Conservation (phyloP, 2,888 invertebrate genomes). For the Anticlea derivata region DNA sequence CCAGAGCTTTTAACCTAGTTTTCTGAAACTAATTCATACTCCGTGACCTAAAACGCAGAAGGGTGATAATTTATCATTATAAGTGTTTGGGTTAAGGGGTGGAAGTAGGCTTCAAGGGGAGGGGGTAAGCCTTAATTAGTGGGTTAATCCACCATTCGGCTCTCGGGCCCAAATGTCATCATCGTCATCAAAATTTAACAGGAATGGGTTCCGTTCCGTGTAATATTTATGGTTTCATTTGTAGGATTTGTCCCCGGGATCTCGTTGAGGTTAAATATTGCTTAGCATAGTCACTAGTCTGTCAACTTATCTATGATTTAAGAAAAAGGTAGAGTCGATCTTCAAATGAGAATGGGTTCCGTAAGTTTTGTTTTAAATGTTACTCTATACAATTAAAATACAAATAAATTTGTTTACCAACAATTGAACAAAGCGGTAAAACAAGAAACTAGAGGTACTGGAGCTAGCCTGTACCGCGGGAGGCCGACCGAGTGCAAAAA, state of each 20-base stretch:
- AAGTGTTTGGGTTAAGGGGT: slow-evolving; percentile 59
- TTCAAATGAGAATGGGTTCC: too few species aligned
- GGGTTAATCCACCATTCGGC: slow-evolving; percentile 53
- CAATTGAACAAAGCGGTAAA: too few species aligned
- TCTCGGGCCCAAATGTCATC: slow-evolving; percentile 32
- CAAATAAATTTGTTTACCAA: too few species aligned
- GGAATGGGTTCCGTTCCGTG: slow-evolving; percentile 27
- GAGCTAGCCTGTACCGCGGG: too few species aligned
- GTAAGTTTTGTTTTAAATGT: too few species aligned
- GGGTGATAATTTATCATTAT: slow-evolving; percentile 70
- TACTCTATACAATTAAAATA: too few species aligned
- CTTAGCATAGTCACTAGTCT: too few species aligned
- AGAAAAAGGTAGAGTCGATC: too few species aligned
- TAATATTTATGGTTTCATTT: slow-evolving; percentile 32
- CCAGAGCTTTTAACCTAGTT: slow-evolving; percentile 50
- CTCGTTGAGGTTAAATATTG: not conserved
- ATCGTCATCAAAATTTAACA: slow-evolving; percentile 33
- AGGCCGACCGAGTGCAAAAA: too few species aligned
- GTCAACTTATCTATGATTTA: too few species aligned
- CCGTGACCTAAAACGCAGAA: slow-evolving; percentile 52
- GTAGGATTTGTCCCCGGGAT: slow-evolving; percentile 3
- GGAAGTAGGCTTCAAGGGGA: slow-evolving; percentile 10
- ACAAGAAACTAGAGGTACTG: too few species aligned
- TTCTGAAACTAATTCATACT: slow-evolving; percentile 24
- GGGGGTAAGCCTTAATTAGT: slow-evolving; percentile 53